Percentiles rank a stretch among this genome's conserved stretches.
Evolutionary conservation across 2,113 vertebrate species (phyloP).

Genomic region (Platysternon megacephalum): DNA sequence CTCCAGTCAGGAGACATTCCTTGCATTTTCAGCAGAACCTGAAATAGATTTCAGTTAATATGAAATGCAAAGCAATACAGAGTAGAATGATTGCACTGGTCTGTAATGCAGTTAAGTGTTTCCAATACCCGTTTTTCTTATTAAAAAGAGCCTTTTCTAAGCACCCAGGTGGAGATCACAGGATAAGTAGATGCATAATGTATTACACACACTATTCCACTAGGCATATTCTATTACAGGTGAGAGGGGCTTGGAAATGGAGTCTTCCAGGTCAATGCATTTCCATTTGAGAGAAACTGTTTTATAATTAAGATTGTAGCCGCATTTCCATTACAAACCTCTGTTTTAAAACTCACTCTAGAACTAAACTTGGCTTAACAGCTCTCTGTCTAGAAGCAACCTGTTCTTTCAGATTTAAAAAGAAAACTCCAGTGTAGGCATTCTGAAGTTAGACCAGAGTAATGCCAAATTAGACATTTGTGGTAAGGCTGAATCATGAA

Average conservation of each 20-base stretch:
- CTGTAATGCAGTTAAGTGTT: conserved; percentile 35
- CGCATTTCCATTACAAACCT: conserved; percentile 10
- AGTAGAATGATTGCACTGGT: conserved; percentile 36
- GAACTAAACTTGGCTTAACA: not conserved
- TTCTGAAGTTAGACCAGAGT: not conserved
- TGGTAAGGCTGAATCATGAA: not conserved
- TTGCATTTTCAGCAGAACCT: conserved; percentile 72
- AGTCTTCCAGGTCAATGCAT: conserved; percentile 22
- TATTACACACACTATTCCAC: conserved; percentile 37
- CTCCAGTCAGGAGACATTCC: conserved; percentile 39
- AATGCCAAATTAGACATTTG: not conserved
- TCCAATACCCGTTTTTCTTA: conserved; percentile 37
- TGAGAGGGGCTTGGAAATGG: conserved; percentile 35
- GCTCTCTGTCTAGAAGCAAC: not conserved
- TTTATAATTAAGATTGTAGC: conserved; percentile 29
- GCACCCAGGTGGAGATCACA: conserved; percentile 28
- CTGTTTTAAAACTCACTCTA: not conserved
- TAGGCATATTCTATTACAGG: conserved; percentile 22
- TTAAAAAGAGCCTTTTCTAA: conserved; percentile 32
- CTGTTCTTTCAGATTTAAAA: not conserved
- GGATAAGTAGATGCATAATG: conserved; percentile 55
- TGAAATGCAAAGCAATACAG: conserved; percentile 60
- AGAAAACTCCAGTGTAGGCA: not conserved
- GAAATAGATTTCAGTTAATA: conserved; percentile 69
- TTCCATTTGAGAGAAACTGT: conserved; percentile 22